Evolutionary conservation across 2,797 vertebrate species (phyloP).

Genomic region (Coracias cyanogaster): DNA sequence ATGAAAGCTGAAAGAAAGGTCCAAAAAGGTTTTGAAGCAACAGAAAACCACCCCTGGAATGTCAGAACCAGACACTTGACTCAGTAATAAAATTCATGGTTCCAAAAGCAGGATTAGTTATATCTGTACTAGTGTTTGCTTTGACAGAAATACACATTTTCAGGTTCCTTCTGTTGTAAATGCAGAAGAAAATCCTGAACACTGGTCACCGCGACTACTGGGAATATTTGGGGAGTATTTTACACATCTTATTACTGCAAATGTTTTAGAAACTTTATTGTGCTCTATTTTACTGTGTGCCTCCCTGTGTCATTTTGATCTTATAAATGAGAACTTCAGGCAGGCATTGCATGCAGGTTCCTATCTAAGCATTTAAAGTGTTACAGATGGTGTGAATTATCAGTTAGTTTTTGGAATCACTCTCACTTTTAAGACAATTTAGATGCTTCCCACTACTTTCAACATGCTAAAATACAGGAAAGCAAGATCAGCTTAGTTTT

Average conservation of each 20-base stretch:
- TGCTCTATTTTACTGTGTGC: background rate
- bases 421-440: background rate
- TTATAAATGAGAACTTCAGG: background rate
- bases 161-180: background rate
- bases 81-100: background rate
- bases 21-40: constrained; percentile 20
- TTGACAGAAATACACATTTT: background rate
- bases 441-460: background rate
- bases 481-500: background rate
- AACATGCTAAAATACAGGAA: background rate
- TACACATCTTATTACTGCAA: background rate
- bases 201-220: background rate
- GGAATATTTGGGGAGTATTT: background rate
- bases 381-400: background rate
- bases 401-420: background rate
- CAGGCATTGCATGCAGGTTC: background rate
- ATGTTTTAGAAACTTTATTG: background rate
- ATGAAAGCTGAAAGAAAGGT: constrained; percentile 9
- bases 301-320: background rate
- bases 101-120: background rate
- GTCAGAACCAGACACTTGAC: background rate
- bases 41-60: background rate
- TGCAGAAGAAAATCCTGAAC: background rate
- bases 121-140: background rate
- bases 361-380: background rate